Base-by-base conservation (phyloP, 2,797 vertebrate species). In the Muscicapa striata region DNA sequence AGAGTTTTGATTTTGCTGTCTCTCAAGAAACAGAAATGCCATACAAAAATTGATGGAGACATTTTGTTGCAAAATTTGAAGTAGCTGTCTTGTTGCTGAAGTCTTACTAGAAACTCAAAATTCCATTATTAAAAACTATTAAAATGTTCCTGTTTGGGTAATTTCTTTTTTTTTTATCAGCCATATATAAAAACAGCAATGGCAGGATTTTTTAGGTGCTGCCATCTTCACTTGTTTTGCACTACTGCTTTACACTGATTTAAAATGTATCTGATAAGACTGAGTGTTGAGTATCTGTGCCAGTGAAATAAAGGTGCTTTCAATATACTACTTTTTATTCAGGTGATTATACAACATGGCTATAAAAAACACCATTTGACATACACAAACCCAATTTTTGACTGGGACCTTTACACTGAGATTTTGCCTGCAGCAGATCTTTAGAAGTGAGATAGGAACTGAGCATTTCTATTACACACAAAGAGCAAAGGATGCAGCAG, bases 1-100 rank as follows among this genome's bases (percentile, higher is more conserved):
- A 43, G 64, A 96, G 83, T 93, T 97, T 81, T 97, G 90, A 97
- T 96, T 97, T 97, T 97, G 67, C 34, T 84, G 89, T 92, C 91
- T 95, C 90, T 96, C 68, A 96, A 97, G 87, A 45, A 93, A 96
- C 69, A 93, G 49, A 90, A 96, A 83, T 91, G 83, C 64, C 94
- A 68, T 48, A 78, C n/a, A 92, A 95, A 96, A 84, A 75, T 55
- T 70, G 92, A 97, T 77, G 46, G 34, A 94, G 59, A 38, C 9
- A 16, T 49, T 81, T 67, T 78, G 24, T 51, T 4, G 3, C 63
- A 95, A 94, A 96, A 94, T 87, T 90, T 93, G 93, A 95, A 96
- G 75, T 49, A 68, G 36, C 11, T 84, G 15, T 93, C 94, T 93
- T 64, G 91, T 49, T 70, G 15, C 32, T 77, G 32, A 84, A 94